A percentile compares a stretch with the other conserved stretches of the same genome.
These are phyloP conservation scores for Platyrinchus mystaceus DNA, from an alignment of 2,797 vertebrate species.

Conservation along the genomic window DNA sequence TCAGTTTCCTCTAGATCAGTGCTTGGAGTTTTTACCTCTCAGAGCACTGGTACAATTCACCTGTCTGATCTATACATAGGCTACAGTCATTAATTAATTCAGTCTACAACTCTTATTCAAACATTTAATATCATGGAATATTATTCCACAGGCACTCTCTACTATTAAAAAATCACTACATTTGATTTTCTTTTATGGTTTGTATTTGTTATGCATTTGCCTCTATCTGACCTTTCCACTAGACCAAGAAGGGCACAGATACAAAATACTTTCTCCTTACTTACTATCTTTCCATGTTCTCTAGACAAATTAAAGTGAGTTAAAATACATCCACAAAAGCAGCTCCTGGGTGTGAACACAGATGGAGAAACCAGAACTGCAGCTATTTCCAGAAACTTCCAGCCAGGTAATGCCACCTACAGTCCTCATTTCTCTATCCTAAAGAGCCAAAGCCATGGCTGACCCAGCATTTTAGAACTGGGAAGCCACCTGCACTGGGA, in stretches of 20 bases:
- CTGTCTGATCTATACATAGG: neutral
- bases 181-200: neutral
- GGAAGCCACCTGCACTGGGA: neutral
- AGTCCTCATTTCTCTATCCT: neutral
- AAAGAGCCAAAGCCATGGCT: neutral
- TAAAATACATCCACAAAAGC: neutral
- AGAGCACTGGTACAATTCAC: neutral
- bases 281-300: neutral
- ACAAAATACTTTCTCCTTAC: neutral
- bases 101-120: neutral
- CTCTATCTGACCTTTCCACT: neutral
- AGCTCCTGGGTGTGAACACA: neutral
- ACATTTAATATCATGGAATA: neutral
- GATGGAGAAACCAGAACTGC: neutral
- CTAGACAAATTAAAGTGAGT: neutral
- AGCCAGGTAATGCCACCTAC: neutral
- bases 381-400: neutral
- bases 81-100: neutral
- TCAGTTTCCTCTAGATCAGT: neutral
- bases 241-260: neutral
- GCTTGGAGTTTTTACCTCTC: neutral
- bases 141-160: neutral
- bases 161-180: neutral
- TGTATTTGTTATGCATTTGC: neutral
- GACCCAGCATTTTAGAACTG: rapidly evolving